Evolutionary conservation across 2,888 invertebrate species (phyloP).

Genomic region (Sipunculus nudus): DNA sequence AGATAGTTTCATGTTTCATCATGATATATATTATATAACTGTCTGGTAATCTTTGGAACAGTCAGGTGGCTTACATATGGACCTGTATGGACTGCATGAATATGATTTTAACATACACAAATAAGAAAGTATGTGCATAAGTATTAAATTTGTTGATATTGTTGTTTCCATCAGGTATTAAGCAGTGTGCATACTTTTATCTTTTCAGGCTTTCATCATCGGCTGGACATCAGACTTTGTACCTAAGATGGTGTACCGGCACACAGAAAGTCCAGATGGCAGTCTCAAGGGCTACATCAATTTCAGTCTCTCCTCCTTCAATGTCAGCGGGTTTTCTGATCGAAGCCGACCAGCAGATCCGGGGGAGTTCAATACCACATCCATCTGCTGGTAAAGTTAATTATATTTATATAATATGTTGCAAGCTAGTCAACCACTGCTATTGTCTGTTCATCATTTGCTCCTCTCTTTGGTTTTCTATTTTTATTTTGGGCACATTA

Average conservation of each 20-base stretch:
- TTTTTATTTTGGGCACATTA: too few species aligned
- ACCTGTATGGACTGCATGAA: too few species aligned
- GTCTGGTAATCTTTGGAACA: too few species aligned
- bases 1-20: too few species aligned
- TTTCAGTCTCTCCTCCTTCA: slow-evolving; percentile 56
- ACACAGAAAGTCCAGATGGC: slow-evolving; percentile 56
- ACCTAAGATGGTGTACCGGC: slow-evolving; percentile 91
- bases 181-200: background rate
- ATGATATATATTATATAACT: too few species aligned
- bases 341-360: slow-evolving; percentile 26
- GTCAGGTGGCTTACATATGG: too few species aligned
- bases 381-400: too few species aligned
- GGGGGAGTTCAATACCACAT: too few species aligned
- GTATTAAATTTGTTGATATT: too few species aligned
- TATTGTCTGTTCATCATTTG: background rate
- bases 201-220: slow-evolving; percentile 89
- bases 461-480: background rate
- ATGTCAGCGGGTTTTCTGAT: slow-evolving; percentile 47
- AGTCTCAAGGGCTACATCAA: slow-evolving; percentile 51
- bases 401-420: background rate
- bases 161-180: background rate
- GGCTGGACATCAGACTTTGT: slow-evolving; percentile 98
- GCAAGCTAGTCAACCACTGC: background rate
- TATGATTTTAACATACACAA: too few species aligned
- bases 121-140: too few species aligned